Base-by-base conservation (phyloP, 2,797 vertebrate species). In the Vultur gryphus region DNA sequence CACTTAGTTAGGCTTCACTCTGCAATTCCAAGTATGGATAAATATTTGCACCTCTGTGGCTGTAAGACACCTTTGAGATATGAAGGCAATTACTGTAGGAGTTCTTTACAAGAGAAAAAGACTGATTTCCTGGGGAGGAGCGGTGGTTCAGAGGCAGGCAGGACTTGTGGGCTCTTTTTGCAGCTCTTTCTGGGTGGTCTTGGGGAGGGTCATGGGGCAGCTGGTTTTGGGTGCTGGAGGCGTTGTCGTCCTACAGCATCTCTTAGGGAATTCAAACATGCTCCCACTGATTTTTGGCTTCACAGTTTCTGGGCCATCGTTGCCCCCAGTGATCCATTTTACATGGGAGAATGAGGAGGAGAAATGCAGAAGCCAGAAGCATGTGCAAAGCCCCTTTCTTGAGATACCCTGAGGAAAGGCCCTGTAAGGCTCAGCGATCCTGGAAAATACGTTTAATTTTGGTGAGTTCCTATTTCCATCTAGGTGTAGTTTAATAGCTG, bases 41-140 rank as follows among this genome's bases (percentile, higher is more conserved):
- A 97, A 97, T 97, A 97, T 97, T 97, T 97, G 96, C 96, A 95
- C 95, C 96, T 95, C 94, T 5, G 41, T 10, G 84, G 69, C 64
- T 46, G 26, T 5, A 28, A 51, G 96, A 96, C 96, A 96, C 95
- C 96, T 94, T 39, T 90, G 85, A 84, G 91, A 55, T 35, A 65
- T 3, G 66, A 13, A 58, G 89, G 89, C 7, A 43, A 39, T 75
- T 16, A 5, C 52, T 9, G 37, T 11, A 82, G 95, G 81, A 46
- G 87, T 2, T 23, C 41, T 71, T 62, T 28, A 16, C 44, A 0
- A 44, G 92, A 51, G 59, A n/a, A 18, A 49, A 57, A 67, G 21
- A 28, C 24, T 52, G 67, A 89, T 87, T 92, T 96, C 26, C 64
- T 6, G 57, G 59, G 80, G 58, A 69, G 61, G 35, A 5, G 73